A percentile compares a stretch with the other conserved stretches of the same genome.
These are phyloP conservation scores for Archilochus colubris DNA, from an alignment of 2,113 vertebrate species.

Conservation along the genomic window DNA sequence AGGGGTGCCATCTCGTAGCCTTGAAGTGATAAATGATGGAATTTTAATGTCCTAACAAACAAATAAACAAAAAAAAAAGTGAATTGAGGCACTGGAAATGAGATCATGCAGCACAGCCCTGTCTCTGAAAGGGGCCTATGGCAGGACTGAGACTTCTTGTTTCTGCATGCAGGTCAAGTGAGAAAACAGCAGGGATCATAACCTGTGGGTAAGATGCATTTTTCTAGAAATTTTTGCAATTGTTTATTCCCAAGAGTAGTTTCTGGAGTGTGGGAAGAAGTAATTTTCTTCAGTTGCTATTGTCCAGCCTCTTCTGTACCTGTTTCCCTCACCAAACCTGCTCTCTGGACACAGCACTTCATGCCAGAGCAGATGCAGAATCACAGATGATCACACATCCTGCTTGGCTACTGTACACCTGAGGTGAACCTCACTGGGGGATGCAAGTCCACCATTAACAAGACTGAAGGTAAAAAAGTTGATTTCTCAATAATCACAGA, in stretches of 20 bases:
- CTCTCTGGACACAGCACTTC: neutral
- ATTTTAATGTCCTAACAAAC: neutral
- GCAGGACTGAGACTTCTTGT: neutral
- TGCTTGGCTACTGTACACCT: neutral
- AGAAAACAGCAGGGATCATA: neutral
- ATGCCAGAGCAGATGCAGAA: neutral
- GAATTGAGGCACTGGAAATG: neutral
- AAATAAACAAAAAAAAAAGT: neutral
- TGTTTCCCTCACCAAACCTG: neutral
- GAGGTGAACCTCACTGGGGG: neutral
- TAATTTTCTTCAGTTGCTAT: neutral
- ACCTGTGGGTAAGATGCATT: neutral
- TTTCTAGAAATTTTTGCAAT: neutral
- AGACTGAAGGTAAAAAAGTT: neutral
- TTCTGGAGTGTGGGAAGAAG: neutral
- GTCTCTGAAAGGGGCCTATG: neutral
- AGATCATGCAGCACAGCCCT: neutral
- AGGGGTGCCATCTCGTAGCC: neutral
- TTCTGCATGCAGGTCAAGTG: neutral
- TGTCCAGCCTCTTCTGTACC: fast-evolving
- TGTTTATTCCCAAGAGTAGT: neutral
- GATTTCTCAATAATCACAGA: neutral
- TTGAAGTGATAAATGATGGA: neutral
- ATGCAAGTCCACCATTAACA: neutral
- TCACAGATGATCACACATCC: fast-evolving